A percentile compares a stretch with the other conserved stretches of the same genome.
These are phyloP conservation scores for Micromesistius poutassou DNA, from an alignment of 2,797 vertebrate genomes.

Conservation along the genomic window DNA sequence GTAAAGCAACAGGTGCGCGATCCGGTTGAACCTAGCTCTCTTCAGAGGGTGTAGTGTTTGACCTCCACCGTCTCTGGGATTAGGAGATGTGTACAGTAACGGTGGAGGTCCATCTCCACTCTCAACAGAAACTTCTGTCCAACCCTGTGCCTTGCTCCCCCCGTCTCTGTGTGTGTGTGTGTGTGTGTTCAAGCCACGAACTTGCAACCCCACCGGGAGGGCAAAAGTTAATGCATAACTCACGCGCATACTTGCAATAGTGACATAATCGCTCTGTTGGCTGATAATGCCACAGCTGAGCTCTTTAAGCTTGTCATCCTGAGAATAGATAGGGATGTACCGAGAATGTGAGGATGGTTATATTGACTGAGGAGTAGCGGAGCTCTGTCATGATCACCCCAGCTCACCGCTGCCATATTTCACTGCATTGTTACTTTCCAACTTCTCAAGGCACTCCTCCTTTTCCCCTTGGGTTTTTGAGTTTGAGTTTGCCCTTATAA, in stretches of 20 bases:
- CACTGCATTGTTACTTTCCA: not conserved
- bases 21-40: conserved; percentile 40
- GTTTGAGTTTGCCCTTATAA: not conserved
- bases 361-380: not conserved
- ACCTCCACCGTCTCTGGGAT: conserved; percentile 25
- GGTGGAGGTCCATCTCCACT: conserved; percentile 30
- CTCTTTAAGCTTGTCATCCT: conserved; percentile 19
- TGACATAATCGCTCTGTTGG: conserved; percentile 16
- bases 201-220: conserved; percentile 38
- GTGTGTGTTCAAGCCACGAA: conserved; percentile 37
- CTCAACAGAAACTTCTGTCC: conserved; percentile 11
- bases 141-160: conserved; percentile 23
- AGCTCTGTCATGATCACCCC: not conserved
- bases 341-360: conserved; percentile 7
- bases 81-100: conserved; percentile 18
- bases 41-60: conserved; percentile 37
- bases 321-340: conserved; percentile 25
- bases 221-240: conserved; percentile 30
- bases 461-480: not conserved
- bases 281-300: conserved; percentile 20
- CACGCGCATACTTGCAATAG: conserved; percentile 26
- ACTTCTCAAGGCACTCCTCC: not conserved
- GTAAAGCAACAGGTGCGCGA: conserved; percentile 46
- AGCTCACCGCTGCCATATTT: not conserved
- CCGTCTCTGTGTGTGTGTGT: no score